Evolutionary conservation across 2,888 invertebrate species (phyloP).

Genomic region (Agrochola circellaris): DNA sequence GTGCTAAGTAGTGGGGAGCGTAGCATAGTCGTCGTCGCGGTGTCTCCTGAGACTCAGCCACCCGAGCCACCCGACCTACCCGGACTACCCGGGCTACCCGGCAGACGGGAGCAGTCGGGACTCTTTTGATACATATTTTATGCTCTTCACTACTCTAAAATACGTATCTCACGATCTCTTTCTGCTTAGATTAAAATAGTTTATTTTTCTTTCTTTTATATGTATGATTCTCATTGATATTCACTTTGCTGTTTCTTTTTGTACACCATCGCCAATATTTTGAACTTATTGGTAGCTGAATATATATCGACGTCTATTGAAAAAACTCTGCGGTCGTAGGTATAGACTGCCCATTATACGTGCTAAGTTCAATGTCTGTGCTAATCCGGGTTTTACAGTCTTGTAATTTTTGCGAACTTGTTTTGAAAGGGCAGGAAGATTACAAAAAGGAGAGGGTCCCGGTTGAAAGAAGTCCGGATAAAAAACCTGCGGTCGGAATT

Average conservation of each 20-base stretch:
- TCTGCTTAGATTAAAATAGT: conserved; percentile 82
- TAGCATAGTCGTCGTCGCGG: conserved; percentile 70
- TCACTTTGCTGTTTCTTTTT: conserved; percentile 73
- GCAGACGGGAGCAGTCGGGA: conserved; percentile 76
- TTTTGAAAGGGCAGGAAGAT: conserved; percentile 81
- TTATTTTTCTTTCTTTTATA: conserved; percentile 74
- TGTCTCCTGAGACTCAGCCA: conserved; percentile 74
- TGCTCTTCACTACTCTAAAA: conserved; percentile 82
- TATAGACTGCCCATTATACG: conserved; percentile 48
- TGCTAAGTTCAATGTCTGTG: conserved; percentile 58
- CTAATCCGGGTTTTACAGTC: conserved; percentile 76
- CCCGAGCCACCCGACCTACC: conserved; percentile 30
- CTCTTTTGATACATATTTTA: conserved; percentile 90
- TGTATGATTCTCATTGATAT: conserved; percentile 76
- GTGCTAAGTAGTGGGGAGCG: conserved; percentile 83
- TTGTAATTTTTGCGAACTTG: conserved; percentile 81
- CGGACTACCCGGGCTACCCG: conserved; percentile 9
- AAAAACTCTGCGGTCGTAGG: conserved; percentile 32
- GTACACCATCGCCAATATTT: conserved; percentile 67
- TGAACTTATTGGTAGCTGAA: conserved; percentile 16
- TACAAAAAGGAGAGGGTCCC: conserved; percentile 79
- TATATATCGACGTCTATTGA: conserved; percentile 35
- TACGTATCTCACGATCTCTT: conserved; percentile 80
- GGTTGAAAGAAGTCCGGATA: conserved; percentile 76
- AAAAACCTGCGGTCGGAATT: conserved; percentile 71